phyloP scores from a whole-genome alignment of 2,888 invertebrate genomes.

The Tuberolachnus salignus region DNA sequence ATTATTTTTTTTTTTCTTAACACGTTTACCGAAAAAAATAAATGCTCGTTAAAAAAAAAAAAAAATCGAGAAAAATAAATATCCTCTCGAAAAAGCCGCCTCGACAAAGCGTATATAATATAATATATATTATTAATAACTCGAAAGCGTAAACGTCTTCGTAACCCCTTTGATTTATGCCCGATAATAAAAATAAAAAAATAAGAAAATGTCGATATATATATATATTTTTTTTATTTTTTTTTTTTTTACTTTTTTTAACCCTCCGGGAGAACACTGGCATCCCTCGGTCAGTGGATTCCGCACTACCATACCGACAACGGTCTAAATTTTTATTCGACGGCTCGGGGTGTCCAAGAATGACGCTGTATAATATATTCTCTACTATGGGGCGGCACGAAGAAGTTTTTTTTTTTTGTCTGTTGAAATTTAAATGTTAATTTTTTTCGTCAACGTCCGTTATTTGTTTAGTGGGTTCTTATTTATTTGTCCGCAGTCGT shows the following conservation, averaged over 20 bases:
- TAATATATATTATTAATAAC: constrained; percentile 42
- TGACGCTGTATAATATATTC: too few species aligned
- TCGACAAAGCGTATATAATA: constrained; percentile 16
- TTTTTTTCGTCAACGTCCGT: constrained; percentile 16
- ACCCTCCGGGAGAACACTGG: constrained; percentile 25
- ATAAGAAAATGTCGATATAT: constrained; percentile 27
- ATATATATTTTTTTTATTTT: too few species aligned
- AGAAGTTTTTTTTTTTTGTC: too few species aligned
- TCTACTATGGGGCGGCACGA: neutral
- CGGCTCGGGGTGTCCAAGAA: constrained; percentile 50
- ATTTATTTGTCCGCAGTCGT: neutral
- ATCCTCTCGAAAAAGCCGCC: constrained; percentile 13
- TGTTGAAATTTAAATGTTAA: constrained; percentile 51
- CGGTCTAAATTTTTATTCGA: constrained; percentile 54
- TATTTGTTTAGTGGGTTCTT: constrained; percentile 31
- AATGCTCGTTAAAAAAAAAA: neutral
- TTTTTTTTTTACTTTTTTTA: constrained; percentile 6
- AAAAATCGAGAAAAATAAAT: neutral
- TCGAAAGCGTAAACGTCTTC: constrained; percentile 52
- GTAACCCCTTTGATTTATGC: constrained; percentile 55
- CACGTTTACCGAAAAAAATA: too few species aligned
- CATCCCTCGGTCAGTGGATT: constrained; percentile 18
- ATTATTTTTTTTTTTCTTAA: too few species aligned
- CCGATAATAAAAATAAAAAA: constrained; percentile 31
- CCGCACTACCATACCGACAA: constrained; percentile 51